Conservation (phyloP, 2,888 invertebrate species). For the Tineola bisselliella region DNA sequence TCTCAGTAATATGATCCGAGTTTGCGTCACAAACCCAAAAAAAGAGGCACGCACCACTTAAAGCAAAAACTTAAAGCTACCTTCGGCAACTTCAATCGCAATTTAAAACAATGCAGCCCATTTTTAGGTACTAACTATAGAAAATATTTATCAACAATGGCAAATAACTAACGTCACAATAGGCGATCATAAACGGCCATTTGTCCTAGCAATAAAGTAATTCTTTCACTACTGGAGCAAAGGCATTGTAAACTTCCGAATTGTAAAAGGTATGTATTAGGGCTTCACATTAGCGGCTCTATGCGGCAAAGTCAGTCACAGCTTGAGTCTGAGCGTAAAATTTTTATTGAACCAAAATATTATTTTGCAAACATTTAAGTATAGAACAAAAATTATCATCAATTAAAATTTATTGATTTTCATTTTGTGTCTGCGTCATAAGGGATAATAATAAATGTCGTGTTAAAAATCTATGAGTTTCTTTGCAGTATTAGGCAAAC, state of each 20-base stretch:
- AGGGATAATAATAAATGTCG: too few species aligned
- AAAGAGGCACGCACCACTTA: conserved; percentile 27
- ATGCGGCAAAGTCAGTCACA: not conserved
- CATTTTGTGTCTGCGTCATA: too few species aligned
- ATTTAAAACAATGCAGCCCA: conserved; percentile 14
- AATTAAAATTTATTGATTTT: too few species aligned
- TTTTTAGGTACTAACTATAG: conserved; percentile 6
- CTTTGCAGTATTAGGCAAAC: too few species aligned
- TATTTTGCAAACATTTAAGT: not conserved
- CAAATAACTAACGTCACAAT: conserved; percentile 31
- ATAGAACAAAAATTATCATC: too few species aligned
- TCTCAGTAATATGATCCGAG: conserved; percentile 15
- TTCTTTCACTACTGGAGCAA: conserved; percentile 53
- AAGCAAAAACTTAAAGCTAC: conserved; percentile 19
- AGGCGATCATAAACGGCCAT: conserved; percentile 43
- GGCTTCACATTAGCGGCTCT: conserved; percentile 45
- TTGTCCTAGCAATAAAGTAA: conserved; percentile 53
- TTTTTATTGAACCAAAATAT: not conserved
- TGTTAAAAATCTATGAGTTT: too few species aligned
- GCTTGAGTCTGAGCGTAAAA: not conserved
- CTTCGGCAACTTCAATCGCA: conserved; percentile 6
- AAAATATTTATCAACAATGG: conserved; percentile 21
- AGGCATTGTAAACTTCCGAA: conserved; percentile 55
- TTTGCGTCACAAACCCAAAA: conserved; percentile 30
- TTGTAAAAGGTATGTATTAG: conserved; percentile 30